These are phyloP conservation scores for Peromyscus attwateri DNA, from an alignment of 2,797 vertebrate genomes.

Conservation along the genomic window DNA sequence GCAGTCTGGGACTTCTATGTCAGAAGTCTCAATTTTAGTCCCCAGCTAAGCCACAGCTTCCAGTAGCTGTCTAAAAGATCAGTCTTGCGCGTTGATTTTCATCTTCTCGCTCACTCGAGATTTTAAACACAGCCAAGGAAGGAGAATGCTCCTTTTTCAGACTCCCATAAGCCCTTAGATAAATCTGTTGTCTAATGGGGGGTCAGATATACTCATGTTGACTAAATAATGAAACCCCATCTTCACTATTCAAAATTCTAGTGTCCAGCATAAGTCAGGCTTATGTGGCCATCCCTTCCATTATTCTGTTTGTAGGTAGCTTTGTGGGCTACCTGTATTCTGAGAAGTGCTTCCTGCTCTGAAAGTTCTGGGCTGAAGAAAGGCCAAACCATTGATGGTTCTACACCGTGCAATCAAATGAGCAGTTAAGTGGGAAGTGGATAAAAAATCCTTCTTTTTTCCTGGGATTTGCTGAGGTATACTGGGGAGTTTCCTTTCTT, in stretches of 20 bases:
- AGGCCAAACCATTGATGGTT: background rate
- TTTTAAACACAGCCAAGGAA: background rate
- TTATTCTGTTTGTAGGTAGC: background rate
- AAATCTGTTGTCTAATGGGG: background rate
- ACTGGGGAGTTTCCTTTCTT: background rate
- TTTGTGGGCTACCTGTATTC: background rate
- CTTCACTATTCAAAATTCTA: background rate
- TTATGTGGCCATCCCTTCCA: background rate
- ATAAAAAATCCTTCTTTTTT: background rate
- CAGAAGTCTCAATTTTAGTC: background rate
- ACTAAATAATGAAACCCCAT: background rate
- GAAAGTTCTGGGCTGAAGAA: background rate
- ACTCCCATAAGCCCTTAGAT: background rate
- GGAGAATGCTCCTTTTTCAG: background rate
- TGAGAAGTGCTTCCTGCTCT: background rate
- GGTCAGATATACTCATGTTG: background rate
- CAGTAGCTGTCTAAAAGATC: constrained; percentile 6
- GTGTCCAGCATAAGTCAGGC: too few relatives aligned
- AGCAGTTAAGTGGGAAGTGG: background rate
- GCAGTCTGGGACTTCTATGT: background rate
- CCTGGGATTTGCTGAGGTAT: background rate
- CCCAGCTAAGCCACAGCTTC: background rate
- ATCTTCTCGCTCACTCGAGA: background rate
- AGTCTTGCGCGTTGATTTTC: background rate
- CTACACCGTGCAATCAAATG: background rate